Evolutionary conservation across 2,113 vertebrate species (phyloP).

Genomic region (Myxocyprinus asiaticus): DNA sequence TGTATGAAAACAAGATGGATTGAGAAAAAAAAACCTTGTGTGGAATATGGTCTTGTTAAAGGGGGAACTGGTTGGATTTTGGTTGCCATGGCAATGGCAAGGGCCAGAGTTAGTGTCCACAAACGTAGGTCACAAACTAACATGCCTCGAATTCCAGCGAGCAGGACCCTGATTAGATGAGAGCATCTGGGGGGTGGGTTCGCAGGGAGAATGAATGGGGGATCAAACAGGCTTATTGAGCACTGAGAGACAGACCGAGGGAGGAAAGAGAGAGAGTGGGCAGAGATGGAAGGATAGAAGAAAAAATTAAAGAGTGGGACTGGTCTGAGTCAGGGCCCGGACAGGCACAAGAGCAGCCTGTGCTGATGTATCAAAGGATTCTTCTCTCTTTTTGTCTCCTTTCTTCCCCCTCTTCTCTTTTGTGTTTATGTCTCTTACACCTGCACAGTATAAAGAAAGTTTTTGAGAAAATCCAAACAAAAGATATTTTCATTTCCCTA

Average conservation of each 20-base stretch:
- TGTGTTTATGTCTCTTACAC: slow-evolving; percentile 9
- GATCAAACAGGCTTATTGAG: slow-evolving; percentile 72
- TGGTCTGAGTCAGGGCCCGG: neutral
- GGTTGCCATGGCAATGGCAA: slow-evolving; percentile 64
- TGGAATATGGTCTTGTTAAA: slow-evolving; percentile 61
- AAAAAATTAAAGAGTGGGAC: slow-evolving; percentile 53
- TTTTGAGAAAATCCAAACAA: slow-evolving; percentile 3
- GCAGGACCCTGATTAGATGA: slow-evolving; percentile 64
- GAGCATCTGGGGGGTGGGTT: slow-evolving; percentile 39
- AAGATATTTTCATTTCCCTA: too few relatives aligned
- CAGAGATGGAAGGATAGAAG: slow-evolving; percentile 67
- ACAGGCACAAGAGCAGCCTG: neutral
- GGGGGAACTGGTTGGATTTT: slow-evolving; percentile 52
- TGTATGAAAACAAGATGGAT: slow-evolving; percentile 49
- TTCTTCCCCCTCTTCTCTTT: neutral
- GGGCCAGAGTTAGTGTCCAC: slow-evolving; percentile 48
- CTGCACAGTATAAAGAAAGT: slow-evolving; percentile 31
- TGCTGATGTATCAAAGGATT: slow-evolving; percentile 36
- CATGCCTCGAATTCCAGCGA: slow-evolving; percentile 73
- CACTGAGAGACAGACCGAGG: slow-evolving; percentile 69
- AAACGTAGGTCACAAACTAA: slow-evolving; percentile 61
- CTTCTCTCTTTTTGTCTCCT: slow-evolving; percentile 8
- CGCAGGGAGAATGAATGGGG: slow-evolving; percentile 57
- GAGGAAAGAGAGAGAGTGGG: slow-evolving; percentile 53
- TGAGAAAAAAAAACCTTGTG: slow-evolving; percentile 33